Evolutionary conservation across 2,888 invertebrate genomes (phyloP).

Genomic region (Dryobota labecula): DNA sequence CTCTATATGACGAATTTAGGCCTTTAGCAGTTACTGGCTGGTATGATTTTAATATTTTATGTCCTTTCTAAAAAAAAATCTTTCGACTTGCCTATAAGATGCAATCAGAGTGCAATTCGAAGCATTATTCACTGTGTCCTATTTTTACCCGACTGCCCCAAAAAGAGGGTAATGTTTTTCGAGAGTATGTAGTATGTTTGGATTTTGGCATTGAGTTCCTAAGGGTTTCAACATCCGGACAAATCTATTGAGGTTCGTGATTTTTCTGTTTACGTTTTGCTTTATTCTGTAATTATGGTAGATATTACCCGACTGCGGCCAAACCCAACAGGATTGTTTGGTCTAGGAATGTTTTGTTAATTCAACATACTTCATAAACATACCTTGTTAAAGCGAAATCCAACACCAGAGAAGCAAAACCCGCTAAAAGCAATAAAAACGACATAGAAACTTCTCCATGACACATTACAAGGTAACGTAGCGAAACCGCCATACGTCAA

Average conservation of each 20-base stretch:
- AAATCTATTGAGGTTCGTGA: too few relatives aligned
- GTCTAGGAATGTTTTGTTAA: too few relatives aligned
- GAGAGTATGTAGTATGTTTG: too few relatives aligned
- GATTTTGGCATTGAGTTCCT: not conserved
- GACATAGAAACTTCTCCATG: constrained; percentile 16
- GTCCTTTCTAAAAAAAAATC: too few relatives aligned
- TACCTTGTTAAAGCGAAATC: constrained; percentile 7
- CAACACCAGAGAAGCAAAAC: constrained; percentile 1
- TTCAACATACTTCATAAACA: not conserved
- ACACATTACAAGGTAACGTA: constrained; percentile 40
- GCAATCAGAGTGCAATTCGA: not conserved
- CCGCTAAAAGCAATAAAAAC: constrained; percentile 33
- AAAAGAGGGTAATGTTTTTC: too few relatives aligned
- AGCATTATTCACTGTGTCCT: not conserved
- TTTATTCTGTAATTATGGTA: too few relatives aligned
- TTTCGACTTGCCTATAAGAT: not conserved
- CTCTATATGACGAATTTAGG: not conserved
- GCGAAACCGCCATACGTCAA: constrained; percentile 55
- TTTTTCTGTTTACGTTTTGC: too few relatives aligned
- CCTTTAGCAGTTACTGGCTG: not conserved
- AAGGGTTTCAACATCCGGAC: too few relatives aligned
- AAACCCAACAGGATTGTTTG: too few relatives aligned
- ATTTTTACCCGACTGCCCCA: too few relatives aligned
- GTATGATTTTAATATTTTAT: too few relatives aligned
- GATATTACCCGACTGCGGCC: too few relatives aligned